Conservation (phyloP, 2,797 vertebrate genomes). For the Orientallactaga sibirica region DNA sequence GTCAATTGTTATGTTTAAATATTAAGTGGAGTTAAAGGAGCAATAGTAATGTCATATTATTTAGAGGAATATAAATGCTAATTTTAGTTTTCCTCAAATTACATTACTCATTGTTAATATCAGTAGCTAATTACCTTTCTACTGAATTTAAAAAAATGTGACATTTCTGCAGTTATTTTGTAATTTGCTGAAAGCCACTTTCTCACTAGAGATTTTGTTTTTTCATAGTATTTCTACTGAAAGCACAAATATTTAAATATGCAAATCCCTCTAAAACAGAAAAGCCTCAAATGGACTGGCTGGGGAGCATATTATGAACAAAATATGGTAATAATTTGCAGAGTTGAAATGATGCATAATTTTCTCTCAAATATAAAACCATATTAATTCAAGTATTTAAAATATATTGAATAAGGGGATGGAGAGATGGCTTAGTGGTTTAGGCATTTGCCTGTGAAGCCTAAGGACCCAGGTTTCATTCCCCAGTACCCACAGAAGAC, state of each 20-base stretch:
- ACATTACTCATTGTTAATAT: neutral
- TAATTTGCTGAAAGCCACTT: neutral
- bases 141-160: neutral
- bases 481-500: no score
- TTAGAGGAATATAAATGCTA: conserved; percentile 25
- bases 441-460: no score
- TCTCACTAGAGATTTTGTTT: neutral
- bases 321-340: neutral
- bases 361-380: neutral
- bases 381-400: neutral
- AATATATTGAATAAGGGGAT: neutral
- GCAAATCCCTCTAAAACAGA: neutral
- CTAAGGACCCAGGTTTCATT: neutral
- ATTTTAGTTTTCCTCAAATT: conserved; percentile 48
- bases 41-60: neutral
- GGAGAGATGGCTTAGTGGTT: no score
- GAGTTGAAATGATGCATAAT: neutral
- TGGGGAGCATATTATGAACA: neutral
- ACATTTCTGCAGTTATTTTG: neutral
- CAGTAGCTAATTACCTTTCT: neutral
- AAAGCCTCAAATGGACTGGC: neutral
- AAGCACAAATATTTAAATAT: neutral
- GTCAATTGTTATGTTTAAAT: conserved; percentile 12
- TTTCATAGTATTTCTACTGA: neutral
- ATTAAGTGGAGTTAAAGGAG: neutral